Conservation (phyloP, 1,140 invertebrate genomes). For the Agrilus planipennis region DNA sequence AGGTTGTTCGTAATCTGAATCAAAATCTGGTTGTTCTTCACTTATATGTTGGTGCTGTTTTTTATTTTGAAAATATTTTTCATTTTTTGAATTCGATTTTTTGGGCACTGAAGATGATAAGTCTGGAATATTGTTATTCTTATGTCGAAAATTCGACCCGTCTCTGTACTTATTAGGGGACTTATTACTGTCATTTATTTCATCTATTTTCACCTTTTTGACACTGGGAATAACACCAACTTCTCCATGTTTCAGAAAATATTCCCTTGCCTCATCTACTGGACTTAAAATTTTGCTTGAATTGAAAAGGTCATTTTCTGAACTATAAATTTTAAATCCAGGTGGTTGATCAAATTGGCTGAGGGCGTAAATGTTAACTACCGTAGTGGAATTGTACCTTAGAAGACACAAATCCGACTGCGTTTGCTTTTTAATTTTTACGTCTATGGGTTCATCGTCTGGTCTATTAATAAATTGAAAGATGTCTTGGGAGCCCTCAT, state of each 20-base stretch:
- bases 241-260: constrained; percentile 24
- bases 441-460: not conserved
- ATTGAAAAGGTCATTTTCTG: constrained; percentile 37
- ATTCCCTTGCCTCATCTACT: constrained; percentile 32
- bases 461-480: constrained; percentile 11
- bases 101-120: constrained; percentile 7
- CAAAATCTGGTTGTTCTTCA: constrained; percentile 4
- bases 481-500: constrained; percentile 14
- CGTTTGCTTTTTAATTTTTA: constrained; percentile 47
- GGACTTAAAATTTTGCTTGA: constrained; percentile 36
- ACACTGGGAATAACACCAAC: not conserved
- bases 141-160: constrained; percentile 13
- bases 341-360: constrained; percentile 54
- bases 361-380: constrained; percentile 56
- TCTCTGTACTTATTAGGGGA: constrained; percentile 8
- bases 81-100: constrained; percentile 1
- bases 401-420: constrained; percentile 58
- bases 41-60: not conserved
- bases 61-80: not conserved
- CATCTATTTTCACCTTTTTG: constrained; percentile 13
- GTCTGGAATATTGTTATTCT: constrained; percentile 11
- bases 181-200: constrained; percentile 15
- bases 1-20: constrained; percentile 11
- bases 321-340: constrained; percentile 56
- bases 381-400: constrained; percentile 55